These are phyloP conservation scores for Listronotus oregonensis DNA, from an alignment of 1,140 invertebrate genomes.

Conservation along the genomic window DNA sequence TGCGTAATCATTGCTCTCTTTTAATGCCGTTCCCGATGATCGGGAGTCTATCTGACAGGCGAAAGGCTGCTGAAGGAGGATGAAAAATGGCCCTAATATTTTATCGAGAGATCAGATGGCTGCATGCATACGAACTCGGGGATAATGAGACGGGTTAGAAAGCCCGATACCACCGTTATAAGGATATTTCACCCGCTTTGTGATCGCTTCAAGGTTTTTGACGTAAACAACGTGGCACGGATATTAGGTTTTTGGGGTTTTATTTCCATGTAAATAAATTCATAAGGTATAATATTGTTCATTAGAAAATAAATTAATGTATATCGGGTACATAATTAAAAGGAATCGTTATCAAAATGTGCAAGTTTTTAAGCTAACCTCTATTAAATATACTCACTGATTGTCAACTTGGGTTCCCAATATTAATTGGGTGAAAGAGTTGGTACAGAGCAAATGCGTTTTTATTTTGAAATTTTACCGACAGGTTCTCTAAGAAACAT, in stretches of 20 bases:
- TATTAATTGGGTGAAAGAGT: too few species aligned
- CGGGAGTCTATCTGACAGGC: slow-evolving; percentile 53
- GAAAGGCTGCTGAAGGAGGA: slow-evolving; percentile 53
- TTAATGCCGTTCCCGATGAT: slow-evolving; percentile 51
- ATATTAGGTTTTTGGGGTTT: slow-evolving; percentile 9
- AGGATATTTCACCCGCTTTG: slow-evolving; percentile 29
- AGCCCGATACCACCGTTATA: slow-evolving; percentile 45
- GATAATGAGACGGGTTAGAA: slow-evolving; percentile 54
- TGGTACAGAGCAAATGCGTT: too few species aligned
- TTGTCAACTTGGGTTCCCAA: too few species aligned
- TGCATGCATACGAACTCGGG: slow-evolving; percentile 52
- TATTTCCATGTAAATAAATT: too few species aligned
- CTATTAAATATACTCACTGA: too few species aligned
- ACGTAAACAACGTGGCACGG: slow-evolving; percentile 13
- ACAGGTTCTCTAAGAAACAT: too few species aligned
- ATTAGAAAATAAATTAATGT: too few species aligned
- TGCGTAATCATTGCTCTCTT: slow-evolving; percentile 48
- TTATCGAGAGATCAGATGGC: slow-evolving; percentile 47
- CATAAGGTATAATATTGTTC: too few species aligned
- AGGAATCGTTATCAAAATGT: too few species aligned
- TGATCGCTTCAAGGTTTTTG: slow-evolving; percentile 14
- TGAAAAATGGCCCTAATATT: slow-evolving; percentile 55
- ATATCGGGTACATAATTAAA: too few species aligned
- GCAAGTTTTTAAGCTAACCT: too few species aligned
- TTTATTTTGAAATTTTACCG: too few species aligned